These are phyloP conservation scores for Megaustenia siamemsis DNA, from an alignment of 2,888 invertebrate species.

Conservation along the genomic window DNA sequence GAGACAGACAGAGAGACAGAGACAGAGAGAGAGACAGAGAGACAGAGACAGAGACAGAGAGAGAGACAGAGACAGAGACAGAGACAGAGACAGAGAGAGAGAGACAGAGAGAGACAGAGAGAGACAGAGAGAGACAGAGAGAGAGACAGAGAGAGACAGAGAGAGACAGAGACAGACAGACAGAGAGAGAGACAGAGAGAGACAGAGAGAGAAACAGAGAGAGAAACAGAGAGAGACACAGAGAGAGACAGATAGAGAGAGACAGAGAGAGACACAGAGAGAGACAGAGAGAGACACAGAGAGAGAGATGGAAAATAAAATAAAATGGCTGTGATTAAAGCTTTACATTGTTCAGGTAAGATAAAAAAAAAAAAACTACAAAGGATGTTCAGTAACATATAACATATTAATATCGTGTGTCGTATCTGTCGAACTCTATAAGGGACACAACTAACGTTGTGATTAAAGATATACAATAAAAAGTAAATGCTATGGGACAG, in stretches of 20 bases:
- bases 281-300: background rate
- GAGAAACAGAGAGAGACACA: background rate
- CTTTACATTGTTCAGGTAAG: too few species aligned
- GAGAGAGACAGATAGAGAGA: too few species aligned
- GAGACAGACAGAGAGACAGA: background rate
- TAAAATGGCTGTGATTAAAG: too few species aligned
- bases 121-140: background rate
- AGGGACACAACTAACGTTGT: too few species aligned
- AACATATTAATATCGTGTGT: too few species aligned
- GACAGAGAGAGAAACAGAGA: background rate
- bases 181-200: slow-evolving; percentile 25
- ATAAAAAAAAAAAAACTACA: too few species aligned
- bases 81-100: background rate
- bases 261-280: background rate
- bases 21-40: background rate
- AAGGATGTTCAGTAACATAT: too few species aligned
- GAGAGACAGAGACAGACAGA: background rate
- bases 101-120: slow-evolving; percentile 17
- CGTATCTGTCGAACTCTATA: too few species aligned
- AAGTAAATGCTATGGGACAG: too few species aligned
- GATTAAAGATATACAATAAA: too few species aligned
- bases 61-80: background rate
- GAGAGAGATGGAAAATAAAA: background rate
- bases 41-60: background rate
- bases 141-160: slow-evolving; percentile 14